These are phyloP conservation scores for Melanostoma mellinum DNA, from an alignment of 2,888 invertebrate species.

Conservation along the genomic window DNA sequence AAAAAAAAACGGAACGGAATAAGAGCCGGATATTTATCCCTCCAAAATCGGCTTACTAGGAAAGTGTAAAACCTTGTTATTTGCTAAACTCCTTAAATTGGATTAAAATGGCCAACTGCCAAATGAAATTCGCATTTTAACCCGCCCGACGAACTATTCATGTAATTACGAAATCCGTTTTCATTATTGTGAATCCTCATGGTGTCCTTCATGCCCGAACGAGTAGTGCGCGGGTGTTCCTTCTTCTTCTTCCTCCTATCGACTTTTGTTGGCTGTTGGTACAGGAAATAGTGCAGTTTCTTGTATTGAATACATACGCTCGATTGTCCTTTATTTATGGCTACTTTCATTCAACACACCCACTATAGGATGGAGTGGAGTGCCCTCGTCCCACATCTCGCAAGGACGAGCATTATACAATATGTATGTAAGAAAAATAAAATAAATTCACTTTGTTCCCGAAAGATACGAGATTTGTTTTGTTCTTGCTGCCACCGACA, in stretches of 20 bases:
- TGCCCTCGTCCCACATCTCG: conserved; percentile 30
- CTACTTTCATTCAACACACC: conserved; percentile 56
- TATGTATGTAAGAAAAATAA: conserved; percentile 20
- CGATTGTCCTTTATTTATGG: conserved; percentile 71
- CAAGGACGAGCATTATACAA: not conserved
- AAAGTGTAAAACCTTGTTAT: conserved; percentile 73
- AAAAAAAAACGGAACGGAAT: conserved; percentile 30
- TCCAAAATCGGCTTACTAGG: conserved; percentile 67
- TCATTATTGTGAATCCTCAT: conserved; percentile 64
- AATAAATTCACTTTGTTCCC: conserved; percentile 63
- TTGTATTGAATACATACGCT: conserved; percentile 69
- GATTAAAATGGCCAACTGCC: conserved; percentile 73
- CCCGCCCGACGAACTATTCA: conserved; percentile 71
- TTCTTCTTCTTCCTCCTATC: conserved; percentile 23
- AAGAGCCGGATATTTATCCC: conserved; percentile 59
- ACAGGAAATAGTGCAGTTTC: conserved; percentile 58
- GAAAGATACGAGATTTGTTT: conserved; percentile 68
- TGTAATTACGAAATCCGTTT: conserved; percentile 73
- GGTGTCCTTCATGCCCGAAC: conserved; percentile 5
- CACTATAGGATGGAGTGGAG: conserved; percentile 22
- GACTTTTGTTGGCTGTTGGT: conserved; percentile 16
- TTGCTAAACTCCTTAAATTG: conserved; percentile 73
- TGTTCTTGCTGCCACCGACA: conserved; percentile 61
- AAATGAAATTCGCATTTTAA: conserved; percentile 73
- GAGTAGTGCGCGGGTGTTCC: conserved; percentile 8